phyloP scores from a whole-genome alignment of 2,888 invertebrate genomes.

The Scaptomyza tumidula region DNA sequence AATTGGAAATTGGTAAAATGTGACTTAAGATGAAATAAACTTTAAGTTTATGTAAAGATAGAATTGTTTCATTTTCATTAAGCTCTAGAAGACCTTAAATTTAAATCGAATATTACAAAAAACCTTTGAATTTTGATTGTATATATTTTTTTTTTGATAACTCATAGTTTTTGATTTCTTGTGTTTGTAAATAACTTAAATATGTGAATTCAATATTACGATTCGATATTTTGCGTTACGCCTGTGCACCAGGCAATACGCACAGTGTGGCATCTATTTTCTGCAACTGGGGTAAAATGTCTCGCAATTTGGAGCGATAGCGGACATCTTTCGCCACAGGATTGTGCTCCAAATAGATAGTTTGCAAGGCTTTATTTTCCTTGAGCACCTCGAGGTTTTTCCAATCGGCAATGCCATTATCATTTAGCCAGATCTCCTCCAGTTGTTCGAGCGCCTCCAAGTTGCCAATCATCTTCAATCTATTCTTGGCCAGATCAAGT shows the following conservation, averaged over 20 bases:
- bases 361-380: conserved; percentile 88
- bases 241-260: conserved; percentile 55
- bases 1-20: not conserved
- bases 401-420: conserved; percentile 95
- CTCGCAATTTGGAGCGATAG: conserved; percentile 95
- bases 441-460: conserved; percentile 90
- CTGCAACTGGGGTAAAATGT: conserved; percentile 91
- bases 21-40: not conserved
- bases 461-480: conserved; percentile 91
- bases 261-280: conserved; percentile 98
- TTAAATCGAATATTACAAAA: too few relatives aligned
- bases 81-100: too few relatives aligned
- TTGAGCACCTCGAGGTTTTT: conserved; percentile 90
- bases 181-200: conserved; percentile 8
- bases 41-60: too few relatives aligned
- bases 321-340: conserved; percentile 93
- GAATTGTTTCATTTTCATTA: too few relatives aligned
- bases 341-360: conserved; percentile 97
- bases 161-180: conserved; percentile 10
- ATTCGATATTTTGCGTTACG: conserved; percentile 24
- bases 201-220: not conserved
- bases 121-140: conserved; percentile 8
- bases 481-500: conserved; percentile 95
- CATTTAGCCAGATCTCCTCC: conserved; percentile 98
- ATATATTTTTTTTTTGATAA: conserved; percentile 11